Percentiles rank a stretch among this genome's conserved stretches.
Conservation (phyloP, 2,797 vertebrate species). For the Iguana delicatissima region DNA sequence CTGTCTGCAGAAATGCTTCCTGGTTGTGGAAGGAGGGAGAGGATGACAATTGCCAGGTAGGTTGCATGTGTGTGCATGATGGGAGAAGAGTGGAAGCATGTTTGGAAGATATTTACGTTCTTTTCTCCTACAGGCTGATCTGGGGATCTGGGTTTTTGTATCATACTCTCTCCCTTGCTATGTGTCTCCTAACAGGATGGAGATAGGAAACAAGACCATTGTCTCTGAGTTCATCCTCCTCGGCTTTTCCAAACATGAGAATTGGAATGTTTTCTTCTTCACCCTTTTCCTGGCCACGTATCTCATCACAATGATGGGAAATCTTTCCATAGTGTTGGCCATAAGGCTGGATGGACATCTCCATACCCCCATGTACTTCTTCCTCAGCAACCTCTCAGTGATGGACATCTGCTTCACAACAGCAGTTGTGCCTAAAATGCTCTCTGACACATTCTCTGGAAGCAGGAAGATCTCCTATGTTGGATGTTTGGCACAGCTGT, state of each 20-base stretch:
- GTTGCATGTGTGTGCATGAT: no score
- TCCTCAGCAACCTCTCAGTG: slow-evolving; percentile 69
- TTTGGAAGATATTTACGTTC: neutral
- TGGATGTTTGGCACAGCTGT: slow-evolving; percentile 62
- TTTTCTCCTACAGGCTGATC: no score
- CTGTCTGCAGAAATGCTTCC: no score
- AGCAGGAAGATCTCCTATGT: slow-evolving; percentile 56
- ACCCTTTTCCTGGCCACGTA: slow-evolving; percentile 59
- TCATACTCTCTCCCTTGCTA: neutral
- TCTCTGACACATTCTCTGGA: slow-evolving; percentile 53
- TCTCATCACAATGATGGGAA: slow-evolving; percentile 58
- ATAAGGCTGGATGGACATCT: slow-evolving; percentile 47
- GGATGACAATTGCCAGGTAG: no score
- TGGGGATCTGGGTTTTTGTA: neutral
- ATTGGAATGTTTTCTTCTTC: slow-evolving; percentile 39
- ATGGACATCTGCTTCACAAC: slow-evolving; percentile 70
- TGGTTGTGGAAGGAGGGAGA: no score
- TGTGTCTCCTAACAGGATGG: slow-evolving; percentile 4
- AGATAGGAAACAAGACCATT: slow-evolving; percentile 7
- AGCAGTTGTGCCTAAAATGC: slow-evolving; percentile 58
- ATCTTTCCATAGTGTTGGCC: slow-evolving; percentile 58
- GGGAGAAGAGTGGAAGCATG: no score
- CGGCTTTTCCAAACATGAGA: slow-evolving; percentile 41
- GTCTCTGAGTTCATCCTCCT: slow-evolving; percentile 64
- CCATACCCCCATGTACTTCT: slow-evolving; percentile 65